A percentile compares a stretch with the other conserved stretches of the same genome.
phyloP scores from a whole-genome alignment of 1,140 invertebrate species.

The Drosophila kikkawai region DNA sequence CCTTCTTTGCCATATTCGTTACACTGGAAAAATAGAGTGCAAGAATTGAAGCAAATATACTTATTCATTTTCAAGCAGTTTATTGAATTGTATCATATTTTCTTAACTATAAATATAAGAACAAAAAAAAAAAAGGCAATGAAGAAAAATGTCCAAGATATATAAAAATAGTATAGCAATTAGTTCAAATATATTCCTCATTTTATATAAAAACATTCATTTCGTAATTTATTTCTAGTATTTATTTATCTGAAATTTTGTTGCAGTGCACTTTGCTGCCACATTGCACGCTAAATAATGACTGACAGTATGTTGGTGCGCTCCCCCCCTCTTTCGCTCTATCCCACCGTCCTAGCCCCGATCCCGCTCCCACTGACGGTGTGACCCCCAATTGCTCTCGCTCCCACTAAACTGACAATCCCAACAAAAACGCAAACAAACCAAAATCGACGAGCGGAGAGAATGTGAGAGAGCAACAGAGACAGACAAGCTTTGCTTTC shows the following conservation, averaged over 20 bases:
- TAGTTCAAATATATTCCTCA: too few species aligned
- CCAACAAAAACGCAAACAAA: constrained; percentile 74
- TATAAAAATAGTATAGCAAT: too few species aligned
- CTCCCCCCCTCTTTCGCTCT: not conserved
- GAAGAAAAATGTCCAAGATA: too few species aligned
- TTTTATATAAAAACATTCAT: too few species aligned
- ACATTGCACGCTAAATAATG: constrained; percentile 77
- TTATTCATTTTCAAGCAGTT: not conserved
- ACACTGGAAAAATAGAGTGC: not conserved
- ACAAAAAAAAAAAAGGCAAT: not conserved
- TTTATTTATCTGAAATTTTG: not conserved
- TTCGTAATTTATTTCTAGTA: not conserved
- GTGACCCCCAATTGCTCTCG: constrained; percentile 79
- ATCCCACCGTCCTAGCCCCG: not conserved
- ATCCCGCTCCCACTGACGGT: constrained; percentile 17
- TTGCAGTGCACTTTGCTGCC: constrained; percentile 34
- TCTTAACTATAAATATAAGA: not conserved
- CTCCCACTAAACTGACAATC: constrained; percentile 69
- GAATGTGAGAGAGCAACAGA: constrained; percentile 2
- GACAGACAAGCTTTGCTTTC: constrained; percentile 16
- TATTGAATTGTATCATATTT: not conserved
- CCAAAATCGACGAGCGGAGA: constrained; percentile 45
- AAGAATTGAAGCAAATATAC: not conserved
- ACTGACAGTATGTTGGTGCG: constrained; percentile 80
- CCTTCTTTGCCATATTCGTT: not conserved